Conservation (phyloP, 2,797 vertebrate species). For the Oreochromis mossambicus region DNA sequence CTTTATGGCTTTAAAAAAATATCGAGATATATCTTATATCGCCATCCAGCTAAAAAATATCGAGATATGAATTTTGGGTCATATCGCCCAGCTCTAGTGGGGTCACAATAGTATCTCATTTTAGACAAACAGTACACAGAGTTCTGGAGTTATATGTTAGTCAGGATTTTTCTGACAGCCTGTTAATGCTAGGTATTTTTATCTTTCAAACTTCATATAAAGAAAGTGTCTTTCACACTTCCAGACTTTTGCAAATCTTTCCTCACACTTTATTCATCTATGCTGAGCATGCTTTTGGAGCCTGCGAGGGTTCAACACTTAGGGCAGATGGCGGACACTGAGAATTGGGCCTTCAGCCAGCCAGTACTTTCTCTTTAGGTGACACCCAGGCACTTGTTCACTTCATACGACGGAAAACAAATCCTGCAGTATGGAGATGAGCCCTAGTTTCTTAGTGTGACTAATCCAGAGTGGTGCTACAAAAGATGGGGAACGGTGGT, state of each 20-base stretch:
- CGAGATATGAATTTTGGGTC: too few species aligned
- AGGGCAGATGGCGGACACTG: background rate
- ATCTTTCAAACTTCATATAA: background rate
- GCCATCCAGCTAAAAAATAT: too few species aligned
- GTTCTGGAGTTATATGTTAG: background rate
- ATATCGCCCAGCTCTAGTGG: background rate
- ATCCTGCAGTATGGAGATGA: constrained; percentile 75
- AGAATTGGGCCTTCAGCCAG: background rate
- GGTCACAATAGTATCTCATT: background rate
- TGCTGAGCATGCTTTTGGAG: background rate
- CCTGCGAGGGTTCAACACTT: background rate
- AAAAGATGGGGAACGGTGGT: constrained; percentile 7
- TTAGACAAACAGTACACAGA: background rate
- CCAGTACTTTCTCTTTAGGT: constrained; percentile 20
- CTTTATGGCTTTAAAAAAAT: too few species aligned
- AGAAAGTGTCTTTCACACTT: background rate
- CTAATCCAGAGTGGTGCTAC: constrained; percentile 61
- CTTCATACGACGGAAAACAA: constrained; percentile 63
- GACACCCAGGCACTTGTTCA: constrained; percentile 49
- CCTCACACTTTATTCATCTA: background rate
- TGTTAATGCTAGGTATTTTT: background rate
- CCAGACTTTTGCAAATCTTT: background rate
- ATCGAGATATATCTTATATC: too few species aligned
- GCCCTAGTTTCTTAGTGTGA: constrained; percentile 68
- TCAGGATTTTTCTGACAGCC: background rate